phyloP scores from a whole-genome alignment of 2,888 invertebrate species.

The Lordiphosa fenestrarum region DNA sequence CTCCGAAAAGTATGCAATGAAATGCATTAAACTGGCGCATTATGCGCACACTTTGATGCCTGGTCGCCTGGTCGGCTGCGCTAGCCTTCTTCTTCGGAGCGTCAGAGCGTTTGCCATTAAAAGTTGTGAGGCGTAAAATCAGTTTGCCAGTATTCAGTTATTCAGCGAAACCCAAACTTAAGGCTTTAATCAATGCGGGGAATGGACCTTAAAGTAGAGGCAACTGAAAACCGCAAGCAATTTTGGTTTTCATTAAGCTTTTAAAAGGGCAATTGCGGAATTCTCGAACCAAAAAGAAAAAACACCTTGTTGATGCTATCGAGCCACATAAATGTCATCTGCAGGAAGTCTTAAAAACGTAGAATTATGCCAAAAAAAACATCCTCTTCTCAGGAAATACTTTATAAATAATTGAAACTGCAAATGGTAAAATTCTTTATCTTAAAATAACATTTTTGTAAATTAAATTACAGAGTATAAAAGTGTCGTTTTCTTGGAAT shows the following conservation, averaged over 20 bases:
- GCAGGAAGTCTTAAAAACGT: too few relatives aligned
- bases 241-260: constrained; percentile 8
- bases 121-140: constrained; percentile 63
- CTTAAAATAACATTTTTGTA: too few relatives aligned
- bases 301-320: too few relatives aligned
- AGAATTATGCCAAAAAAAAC: too few relatives aligned
- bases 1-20: constrained; percentile 48
- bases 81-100: not conserved
- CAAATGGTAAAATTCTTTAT: too few relatives aligned
- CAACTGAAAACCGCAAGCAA: not conserved
- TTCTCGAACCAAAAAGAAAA: too few relatives aligned
- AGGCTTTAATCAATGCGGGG: constrained; percentile 12
- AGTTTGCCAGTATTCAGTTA: constrained; percentile 35
- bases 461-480: too few relatives aligned
- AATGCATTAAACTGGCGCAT: constrained; percentile 56
- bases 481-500: too few relatives aligned
- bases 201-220: constrained; percentile 3
- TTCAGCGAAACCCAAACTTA: constrained; percentile 19
- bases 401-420: too few relatives aligned
- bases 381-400: too few relatives aligned
- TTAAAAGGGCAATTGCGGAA: too few relatives aligned
- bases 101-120: constrained; percentile 47
- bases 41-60: constrained; percentile 58
- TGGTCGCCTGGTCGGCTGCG: not conserved
- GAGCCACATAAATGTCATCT: too few relatives aligned